phyloP scores from a whole-genome alignment of 2,888 invertebrate genomes.

The Octonoba sinensis region DNA sequence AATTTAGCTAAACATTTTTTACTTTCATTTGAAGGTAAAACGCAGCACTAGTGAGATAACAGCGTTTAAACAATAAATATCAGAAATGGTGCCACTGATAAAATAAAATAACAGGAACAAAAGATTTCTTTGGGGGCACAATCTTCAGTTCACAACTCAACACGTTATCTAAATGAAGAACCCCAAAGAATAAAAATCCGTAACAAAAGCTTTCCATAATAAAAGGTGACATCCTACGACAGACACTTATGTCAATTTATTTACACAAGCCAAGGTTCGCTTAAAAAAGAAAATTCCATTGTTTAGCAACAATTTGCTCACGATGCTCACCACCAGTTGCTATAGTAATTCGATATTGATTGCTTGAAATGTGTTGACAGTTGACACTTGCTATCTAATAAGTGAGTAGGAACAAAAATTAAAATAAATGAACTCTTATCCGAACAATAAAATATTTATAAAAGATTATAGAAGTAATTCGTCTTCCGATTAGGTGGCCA shows the following conservation, averaged over 20 bases:
- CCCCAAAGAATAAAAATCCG: too few species aligned
- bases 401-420: neutral
- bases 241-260: conserved; percentile 1
- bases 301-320: neutral
- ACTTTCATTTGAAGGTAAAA: too few species aligned
- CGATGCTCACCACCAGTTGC: neutral
- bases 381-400: neutral
- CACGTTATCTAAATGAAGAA: too few species aligned
- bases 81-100: too few species aligned
- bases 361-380: neutral
- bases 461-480: too few species aligned
- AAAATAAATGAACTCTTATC: conserved; percentile 14
- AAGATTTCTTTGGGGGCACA: too few species aligned
- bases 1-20: too few species aligned
- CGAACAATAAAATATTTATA: conserved; percentile 1
- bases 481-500: too few species aligned
- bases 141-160: too few species aligned
- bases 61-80: too few species aligned
- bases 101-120: too few species aligned
- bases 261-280: neutral
- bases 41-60: too few species aligned
- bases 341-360: conserved; percentile 19
- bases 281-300: neutral
- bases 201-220: neutral
- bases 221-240: neutral